Base-by-base conservation (phyloP, 2,888 invertebrate species). In the Onchidella celtica region DNA sequence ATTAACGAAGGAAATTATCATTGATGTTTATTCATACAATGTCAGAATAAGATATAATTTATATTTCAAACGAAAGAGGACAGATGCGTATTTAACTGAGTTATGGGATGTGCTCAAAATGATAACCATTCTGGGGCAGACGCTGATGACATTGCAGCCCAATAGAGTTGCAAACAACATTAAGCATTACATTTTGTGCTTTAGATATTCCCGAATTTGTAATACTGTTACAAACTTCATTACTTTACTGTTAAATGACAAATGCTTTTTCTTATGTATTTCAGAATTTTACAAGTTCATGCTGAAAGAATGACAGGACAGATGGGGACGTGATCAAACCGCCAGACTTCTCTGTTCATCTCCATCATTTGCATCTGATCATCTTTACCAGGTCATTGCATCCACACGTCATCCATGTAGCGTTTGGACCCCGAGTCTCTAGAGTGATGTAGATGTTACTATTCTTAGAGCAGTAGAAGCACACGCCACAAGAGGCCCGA, bases 261-360 rank as follows among this genome's bases (percentile, higher is more conserved):
- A 66, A 27, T 72, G 21, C 36, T 11, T 27, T 57, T 14, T 66
- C 6, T 61, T 29, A 36, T 21, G n/a, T n/a, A n/a, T 63, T 63
- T 38, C 79, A 79, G 79, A 79, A 59, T 79, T 79, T 47, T 79
- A 79, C 79, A 79, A 79, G 79, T 79, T 79, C 24, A 79, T 79
- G 79, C 24, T 79, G 79, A 79, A 79, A 63, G 79, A 79, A 79
- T 79, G 79, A 79, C 34, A 69, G n/a, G 11, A 57, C n/a, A 21
- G 66, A 14, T 21, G 36, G 21, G 32, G 3, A 9, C 6, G 9
- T 32, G 40, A 47, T 40, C 55, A 21, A 34, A 6, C 32, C 17
- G 36, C 3, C 57, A 57, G 36, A 24, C 36, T 34, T 55, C 32
- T 77, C 57, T 77, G 65, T 65, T 75, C 73, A 59, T 61, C 36